Percentiles rank a stretch among this genome's conserved stretches.
Conservation (phyloP, 2,113 vertebrate species). For the Hyperopisus bebe region DNA sequence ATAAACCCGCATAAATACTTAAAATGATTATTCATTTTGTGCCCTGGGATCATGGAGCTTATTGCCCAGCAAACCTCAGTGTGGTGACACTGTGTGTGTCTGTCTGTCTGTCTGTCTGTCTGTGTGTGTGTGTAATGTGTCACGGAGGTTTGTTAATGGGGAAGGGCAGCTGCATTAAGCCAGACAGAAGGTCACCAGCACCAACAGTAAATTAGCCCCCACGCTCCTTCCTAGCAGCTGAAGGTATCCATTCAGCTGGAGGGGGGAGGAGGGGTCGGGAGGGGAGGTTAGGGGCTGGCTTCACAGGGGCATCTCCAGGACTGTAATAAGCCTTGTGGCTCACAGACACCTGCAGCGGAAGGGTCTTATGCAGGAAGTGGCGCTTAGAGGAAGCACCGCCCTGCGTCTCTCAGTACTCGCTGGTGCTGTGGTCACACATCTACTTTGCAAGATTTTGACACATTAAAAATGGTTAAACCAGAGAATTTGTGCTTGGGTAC, state of each 20-base stretch:
- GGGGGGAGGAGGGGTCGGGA: constrained; percentile 31
- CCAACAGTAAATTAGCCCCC: constrained; percentile 29
- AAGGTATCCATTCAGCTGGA: constrained; percentile 30
- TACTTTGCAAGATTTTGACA: neutral
- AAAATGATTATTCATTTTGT: neutral
- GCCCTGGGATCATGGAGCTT: neutral
- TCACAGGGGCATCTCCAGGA: constrained; percentile 34
- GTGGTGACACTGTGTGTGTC: neutral
- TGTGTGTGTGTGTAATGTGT: neutral
- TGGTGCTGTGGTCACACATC: neutral
- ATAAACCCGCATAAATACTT: neutral
- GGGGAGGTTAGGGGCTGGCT: constrained; percentile 47
- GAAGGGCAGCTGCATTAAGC: constrained; percentile 22
- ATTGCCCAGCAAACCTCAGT: neutral
- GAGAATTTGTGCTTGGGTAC: neutral
- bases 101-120: neutral
- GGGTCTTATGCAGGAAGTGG: neutral
- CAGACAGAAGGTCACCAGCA: constrained; percentile 24
- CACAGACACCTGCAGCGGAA: constrained; percentile 22
- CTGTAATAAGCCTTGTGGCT: constrained; percentile 29
- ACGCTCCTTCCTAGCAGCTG: constrained; percentile 18
- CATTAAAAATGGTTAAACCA: neutral
- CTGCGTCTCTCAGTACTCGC: neutral
- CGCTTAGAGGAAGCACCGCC: neutral
- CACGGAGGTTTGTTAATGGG: constrained; percentile 19